phyloP scores from a whole-genome alignment of 2,797 vertebrate genomes.

The Xyrichtys novacula region DNA sequence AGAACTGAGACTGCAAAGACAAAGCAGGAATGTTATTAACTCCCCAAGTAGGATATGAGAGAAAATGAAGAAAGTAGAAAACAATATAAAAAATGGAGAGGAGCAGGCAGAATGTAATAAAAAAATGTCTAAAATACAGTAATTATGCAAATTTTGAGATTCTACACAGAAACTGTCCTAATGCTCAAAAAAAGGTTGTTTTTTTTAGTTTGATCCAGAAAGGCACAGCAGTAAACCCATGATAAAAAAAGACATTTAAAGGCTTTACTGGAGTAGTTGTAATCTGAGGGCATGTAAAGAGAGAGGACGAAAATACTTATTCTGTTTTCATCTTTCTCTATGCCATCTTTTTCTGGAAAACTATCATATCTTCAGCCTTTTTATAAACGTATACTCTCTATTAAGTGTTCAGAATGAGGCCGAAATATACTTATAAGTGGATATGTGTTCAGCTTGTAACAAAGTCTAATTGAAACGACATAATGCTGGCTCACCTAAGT shows the following conservation, averaged over 20 bases:
- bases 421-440: too few species aligned
- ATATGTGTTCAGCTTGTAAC: conserved; percentile 1
- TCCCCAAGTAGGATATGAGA: conserved; percentile 59
- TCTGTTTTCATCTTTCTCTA: conserved; percentile 20
- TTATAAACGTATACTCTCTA: neutral
- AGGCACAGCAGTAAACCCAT: conserved; percentile 33
- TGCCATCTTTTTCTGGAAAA: conserved; percentile 9
- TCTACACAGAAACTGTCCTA: conserved; percentile 38
- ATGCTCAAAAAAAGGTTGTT: conserved; percentile 44
- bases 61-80: conserved; percentile 65
- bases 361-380: neutral
- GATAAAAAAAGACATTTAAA: conserved; percentile 34
- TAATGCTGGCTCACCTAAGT: conserved; percentile 1
- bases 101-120: conserved; percentile 21
- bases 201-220: conserved; percentile 44
- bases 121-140: conserved; percentile 37
- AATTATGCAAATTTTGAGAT: conserved; percentile 65
- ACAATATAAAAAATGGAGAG: conserved; percentile 51
- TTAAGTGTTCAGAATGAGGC: too few species aligned
- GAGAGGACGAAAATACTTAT: conserved; percentile 24
- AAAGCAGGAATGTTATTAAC: conserved; percentile 66
- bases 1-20: conserved; percentile 48
- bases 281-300: conserved; percentile 29
- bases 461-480: conserved; percentile 6
- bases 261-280: conserved; percentile 44